Conservation (phyloP, 2,797 vertebrate species). For the Leptoclinus maculatus region DNA sequence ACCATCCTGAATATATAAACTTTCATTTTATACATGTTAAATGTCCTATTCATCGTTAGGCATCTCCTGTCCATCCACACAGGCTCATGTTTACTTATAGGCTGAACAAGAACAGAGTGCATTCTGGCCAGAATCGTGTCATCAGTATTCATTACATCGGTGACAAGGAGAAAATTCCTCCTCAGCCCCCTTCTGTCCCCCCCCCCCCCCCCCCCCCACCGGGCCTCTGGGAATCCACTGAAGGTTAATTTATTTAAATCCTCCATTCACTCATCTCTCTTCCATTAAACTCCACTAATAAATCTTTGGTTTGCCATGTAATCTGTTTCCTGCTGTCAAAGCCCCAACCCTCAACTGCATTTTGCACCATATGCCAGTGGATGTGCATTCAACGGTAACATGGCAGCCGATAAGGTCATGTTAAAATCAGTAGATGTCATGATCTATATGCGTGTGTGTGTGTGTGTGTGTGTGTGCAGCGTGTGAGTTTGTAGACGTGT, state of each 20-base stretch:
- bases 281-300: conserved; percentile 90
- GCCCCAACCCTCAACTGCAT: conserved; percentile 46
- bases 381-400: conserved; percentile 48
- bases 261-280: conserved; percentile 87
- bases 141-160: conserved; percentile 86
- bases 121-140: conserved; percentile 73
- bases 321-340: conserved; percentile 86
- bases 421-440: conserved; percentile 51
- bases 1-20: background rate
- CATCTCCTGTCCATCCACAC: conserved; percentile 24
- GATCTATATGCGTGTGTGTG: conserved; percentile 10
- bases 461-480: background rate
- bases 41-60: conserved; percentile 23
- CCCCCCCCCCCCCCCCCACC: conserved; percentile 25
- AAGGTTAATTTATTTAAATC: conserved; percentile 94
- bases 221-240: conserved; percentile 83
- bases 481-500: background rate
- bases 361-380: conserved; percentile 36
- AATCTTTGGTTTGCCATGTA: conserved; percentile 88
- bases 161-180: conserved; percentile 82
- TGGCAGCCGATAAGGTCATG: conserved; percentile 65
- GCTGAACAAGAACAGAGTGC: conserved; percentile 67
- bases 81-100: conserved; percentile 56
- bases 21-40: conserved; percentile 11
- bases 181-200: conserved; percentile 80